Evolutionary conservation across 2,797 vertebrate genomes (phyloP), one percentile per base, ranked within the genome.

Genomic region (Myiotriccus ornatus): DNA sequence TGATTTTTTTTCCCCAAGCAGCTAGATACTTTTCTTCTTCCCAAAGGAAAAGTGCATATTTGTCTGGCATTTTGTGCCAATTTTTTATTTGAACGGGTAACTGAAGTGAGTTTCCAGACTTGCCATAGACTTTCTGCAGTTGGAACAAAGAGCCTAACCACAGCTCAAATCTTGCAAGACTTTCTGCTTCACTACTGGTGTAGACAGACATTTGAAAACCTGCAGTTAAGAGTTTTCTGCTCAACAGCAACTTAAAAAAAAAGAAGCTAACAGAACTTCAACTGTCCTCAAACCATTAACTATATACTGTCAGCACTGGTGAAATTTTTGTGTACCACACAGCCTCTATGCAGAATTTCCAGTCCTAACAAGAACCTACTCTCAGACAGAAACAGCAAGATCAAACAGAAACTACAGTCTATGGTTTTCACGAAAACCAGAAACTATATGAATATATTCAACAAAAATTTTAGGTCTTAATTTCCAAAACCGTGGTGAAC

Each of bases 71-170:
- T 69, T 62, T 21, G 11, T 62, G 50, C 50, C 65, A 24, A 68
- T 43, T 55, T 92, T 83, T 89, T 69, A 84, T 73, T 87, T 86
- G 63, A 87, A 84, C 0, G 32, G n/a, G 56, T 52, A 81, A 82
- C 50, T 82, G 70, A 94, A 87, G 30, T n/a, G 47, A 79, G 34
- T 56, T 93, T 55, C 81, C 75, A 84, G 64, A 74, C 49, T 46
- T 76, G 56, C 84, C 73, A 43, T 0, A 84, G 55, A 79, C 52
- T 65, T 93, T 50, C 81, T 87, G 19, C 84, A 93, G 65, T 20
- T 88, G 80, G 83, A 91, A 94, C 39, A 37, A 84, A 79, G 19
- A 91, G 37, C 15, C 22, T 63, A 95, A 93, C 78, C 84, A 84
- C 78, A 87, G 63, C 28, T 89, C 32, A 41, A 30, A 84, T 82